Evolutionary conservation across 2,797 vertebrate species (phyloP).

Genomic region (Tympanoctomys barrerae): DNA sequence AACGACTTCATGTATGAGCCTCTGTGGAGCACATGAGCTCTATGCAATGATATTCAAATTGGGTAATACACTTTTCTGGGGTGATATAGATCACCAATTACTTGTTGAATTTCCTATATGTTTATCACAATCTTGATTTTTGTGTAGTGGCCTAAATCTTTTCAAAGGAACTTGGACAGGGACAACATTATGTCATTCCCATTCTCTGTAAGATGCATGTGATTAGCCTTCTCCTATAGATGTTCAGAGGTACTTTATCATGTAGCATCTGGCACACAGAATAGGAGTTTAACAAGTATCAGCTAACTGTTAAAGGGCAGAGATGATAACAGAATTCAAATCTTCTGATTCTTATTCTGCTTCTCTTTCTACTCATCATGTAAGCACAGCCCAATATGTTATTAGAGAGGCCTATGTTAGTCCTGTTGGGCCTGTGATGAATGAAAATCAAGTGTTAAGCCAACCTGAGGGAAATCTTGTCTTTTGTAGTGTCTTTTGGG

Average conservation of each 20-base stretch:
- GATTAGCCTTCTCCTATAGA: slow-evolving; percentile 7
- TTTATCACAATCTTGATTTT: slow-evolving; percentile 30
- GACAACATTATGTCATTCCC: slow-evolving; percentile 27
- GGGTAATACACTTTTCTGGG: background rate
- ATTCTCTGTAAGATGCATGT: slow-evolving; percentile 42
- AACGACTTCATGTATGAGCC: background rate
- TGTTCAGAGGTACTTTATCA: slow-evolving; percentile 14
- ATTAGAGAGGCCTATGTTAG: background rate
- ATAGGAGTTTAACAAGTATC: slow-evolving; percentile 45
- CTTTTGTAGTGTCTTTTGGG: background rate
- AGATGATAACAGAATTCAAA: slow-evolving; percentile 54
- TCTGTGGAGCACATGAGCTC: background rate
- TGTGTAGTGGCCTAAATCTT: slow-evolving; percentile 33
- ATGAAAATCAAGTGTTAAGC: slow-evolving; percentile 49
- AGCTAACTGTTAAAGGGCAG: slow-evolving; percentile 26
- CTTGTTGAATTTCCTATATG: background rate
- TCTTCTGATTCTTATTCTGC: slow-evolving; percentile 36
- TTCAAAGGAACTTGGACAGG: slow-evolving; percentile 25
- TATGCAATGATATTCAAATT: slow-evolving; percentile 45
- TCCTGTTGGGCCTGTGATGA: background rate
- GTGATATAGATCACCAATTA: background rate
- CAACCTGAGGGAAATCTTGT: background rate
- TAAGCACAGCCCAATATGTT: background rate
- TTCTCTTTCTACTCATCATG: background rate
- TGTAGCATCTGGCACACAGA: slow-evolving; percentile 19